Percentiles rank a stretch among this genome's conserved stretches.
Conservation (phyloP, 2,797 vertebrate species). For the Tinamus major region DNA sequence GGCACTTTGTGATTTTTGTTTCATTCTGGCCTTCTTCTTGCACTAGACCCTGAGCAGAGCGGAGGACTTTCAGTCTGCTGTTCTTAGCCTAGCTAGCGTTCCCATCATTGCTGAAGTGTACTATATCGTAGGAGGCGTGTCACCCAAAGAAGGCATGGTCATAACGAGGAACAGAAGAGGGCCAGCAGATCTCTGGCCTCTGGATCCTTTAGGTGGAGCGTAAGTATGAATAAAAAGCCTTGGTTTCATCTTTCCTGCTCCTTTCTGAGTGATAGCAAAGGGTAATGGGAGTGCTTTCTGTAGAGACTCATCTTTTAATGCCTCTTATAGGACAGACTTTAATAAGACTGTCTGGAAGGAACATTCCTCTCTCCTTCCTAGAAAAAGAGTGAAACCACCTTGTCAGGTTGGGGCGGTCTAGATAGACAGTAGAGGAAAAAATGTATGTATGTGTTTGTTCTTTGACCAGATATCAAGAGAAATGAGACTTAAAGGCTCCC, state of each 20-base stretch:
- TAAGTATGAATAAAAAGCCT: constrained; percentile 64
- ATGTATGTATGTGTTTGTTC: neutral
- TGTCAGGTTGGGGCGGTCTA: neutral
- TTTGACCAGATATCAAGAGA: neutral
- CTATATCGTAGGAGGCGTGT: constrained; percentile 89
- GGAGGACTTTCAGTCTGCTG: constrained; percentile 86
- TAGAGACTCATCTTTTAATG: neutral
- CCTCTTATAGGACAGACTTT: neutral
- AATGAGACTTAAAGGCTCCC: neutral
- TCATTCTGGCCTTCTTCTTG: neutral
- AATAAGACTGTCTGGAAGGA: neutral
- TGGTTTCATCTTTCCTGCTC: accelerated
- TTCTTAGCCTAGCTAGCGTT: constrained; percentile 83
- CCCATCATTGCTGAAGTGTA: constrained; percentile 93
- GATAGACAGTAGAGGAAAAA: neutral
- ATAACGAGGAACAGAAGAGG: constrained; percentile 89
- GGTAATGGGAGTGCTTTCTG: neutral
- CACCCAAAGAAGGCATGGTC: constrained; percentile 85
- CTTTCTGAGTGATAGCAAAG: neutral
- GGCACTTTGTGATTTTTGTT: neutral
- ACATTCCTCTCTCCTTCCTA: neutral
- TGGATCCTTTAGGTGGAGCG: constrained; percentile 85
- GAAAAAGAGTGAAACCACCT: neutral
- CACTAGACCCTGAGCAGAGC: constrained; percentile 87
- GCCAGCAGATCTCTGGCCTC: constrained; percentile 91